Conservation (phyloP, 2,888 invertebrate species). For the Syrista parreyssii region DNA sequence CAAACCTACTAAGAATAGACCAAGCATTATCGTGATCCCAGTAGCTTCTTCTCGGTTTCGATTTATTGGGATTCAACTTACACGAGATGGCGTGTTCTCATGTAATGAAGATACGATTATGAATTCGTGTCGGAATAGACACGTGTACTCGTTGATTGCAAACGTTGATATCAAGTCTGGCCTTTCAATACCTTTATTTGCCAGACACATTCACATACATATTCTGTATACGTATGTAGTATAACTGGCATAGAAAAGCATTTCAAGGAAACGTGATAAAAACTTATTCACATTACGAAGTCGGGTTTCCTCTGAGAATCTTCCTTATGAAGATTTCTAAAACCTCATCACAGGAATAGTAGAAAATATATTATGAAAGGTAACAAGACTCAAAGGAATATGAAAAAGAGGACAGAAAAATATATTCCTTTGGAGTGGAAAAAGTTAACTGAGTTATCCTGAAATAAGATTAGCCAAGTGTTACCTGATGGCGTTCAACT, state of each 20-base stretch:
- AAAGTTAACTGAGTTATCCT: not conserved
- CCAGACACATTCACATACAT: not conserved
- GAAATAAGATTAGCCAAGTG: not conserved
- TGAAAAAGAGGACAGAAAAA: too few relatives aligned
- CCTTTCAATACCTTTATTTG: not conserved
- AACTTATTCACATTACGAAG: not conserved
- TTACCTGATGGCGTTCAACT: not conserved
- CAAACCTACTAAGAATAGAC: not conserved
- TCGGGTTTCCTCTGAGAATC: not conserved
- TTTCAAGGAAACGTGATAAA: not conserved
- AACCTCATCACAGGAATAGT: not conserved
- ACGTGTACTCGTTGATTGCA: conserved; percentile 52
- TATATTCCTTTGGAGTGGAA: not conserved
- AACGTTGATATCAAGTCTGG: conserved; percentile 19
- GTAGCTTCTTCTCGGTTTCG: not conserved
- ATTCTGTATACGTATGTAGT: too few relatives aligned
- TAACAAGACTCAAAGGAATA: too few relatives aligned
- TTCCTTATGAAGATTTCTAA: not conserved
- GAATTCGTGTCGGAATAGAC: conserved; percentile 51
- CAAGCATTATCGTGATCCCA: not conserved
- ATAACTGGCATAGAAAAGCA: not conserved
- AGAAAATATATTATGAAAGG: not conserved
- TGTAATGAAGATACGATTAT: conserved; percentile 52
- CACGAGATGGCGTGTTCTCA: conserved; percentile 43
- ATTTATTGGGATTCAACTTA: not conserved